phyloP scores from a whole-genome alignment of 2,113 vertebrate genomes.

The Dendrocopos noguchii region DNA sequence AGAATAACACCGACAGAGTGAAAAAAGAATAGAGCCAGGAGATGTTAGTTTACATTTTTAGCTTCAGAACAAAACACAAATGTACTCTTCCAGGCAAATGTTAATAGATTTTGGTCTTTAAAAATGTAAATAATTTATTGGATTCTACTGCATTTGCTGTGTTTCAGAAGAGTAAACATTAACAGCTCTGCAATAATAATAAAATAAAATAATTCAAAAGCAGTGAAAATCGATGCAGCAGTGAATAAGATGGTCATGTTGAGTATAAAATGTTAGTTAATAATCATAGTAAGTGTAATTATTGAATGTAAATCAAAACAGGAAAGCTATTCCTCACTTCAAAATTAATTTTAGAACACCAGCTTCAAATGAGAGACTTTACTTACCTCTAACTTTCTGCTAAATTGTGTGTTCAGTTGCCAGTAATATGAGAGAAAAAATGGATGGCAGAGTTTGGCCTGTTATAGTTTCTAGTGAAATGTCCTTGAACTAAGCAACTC shows the following conservation, averaged over 20 bases:
- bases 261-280: not conserved
- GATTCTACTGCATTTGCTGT: not conserved
- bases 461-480: not conserved
- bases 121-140: slow-evolving; percentile 55
- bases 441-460: not conserved
- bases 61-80: not conserved
- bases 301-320: not conserved
- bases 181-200: not conserved
- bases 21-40: not conserved
- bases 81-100: slow-evolving; percentile 38
- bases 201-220: not conserved
- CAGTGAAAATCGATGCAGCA: not conserved
- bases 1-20: not conserved
- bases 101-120: slow-evolving; percentile 48
- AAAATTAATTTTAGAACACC: not conserved
- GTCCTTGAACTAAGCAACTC: not conserved
- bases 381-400: not conserved
- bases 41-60: slow-evolving; percentile 10
- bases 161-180: slow-evolving; percentile 27
- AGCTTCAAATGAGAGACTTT: not conserved
- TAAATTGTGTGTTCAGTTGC: not conserved
- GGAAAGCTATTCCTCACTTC: not conserved
- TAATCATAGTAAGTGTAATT: not conserved
- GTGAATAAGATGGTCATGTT: not conserved
- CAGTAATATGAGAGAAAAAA: not conserved